Evolutionary conservation across 2,888 invertebrate species (phyloP), one percentile per base, ranked within the genome.

Genomic region (Mesoligia furuncula): DNA sequence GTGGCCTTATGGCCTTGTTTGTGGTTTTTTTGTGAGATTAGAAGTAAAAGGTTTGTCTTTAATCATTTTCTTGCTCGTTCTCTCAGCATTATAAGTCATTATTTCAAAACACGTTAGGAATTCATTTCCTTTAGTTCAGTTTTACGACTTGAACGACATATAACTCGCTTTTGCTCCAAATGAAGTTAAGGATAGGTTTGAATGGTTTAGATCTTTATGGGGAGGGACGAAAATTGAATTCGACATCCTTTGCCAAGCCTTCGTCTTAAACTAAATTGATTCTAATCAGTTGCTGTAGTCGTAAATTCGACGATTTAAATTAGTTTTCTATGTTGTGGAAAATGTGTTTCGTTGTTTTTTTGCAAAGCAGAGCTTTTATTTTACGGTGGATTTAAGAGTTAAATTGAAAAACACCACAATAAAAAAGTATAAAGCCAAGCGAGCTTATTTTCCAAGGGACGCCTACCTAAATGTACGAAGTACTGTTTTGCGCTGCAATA

Each of bases 121-220:
- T 75, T 77, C 15, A 77, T 77, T 77, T 82, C 77, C 77, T 77
- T 65, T 27, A 48, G 9, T 67, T 13, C 24, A 77, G 54, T 67
- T 80, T 80, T 59, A 80, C 42, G 77, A 64, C 68, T 20, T 42
- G 20, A 66, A 31, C 27, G 36, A 57, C 66, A 48, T 62, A 8
- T 24, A 70, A 69, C n/a, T 48, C 15, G 62, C 15, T 39, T 65
- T 68, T 61, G 27, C 45, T 45, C 20, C 13, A 9, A 36, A 54
- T 15, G 20, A 61, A 54, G 24, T 57, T 64, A 59, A 64, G 11
- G 48, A 42, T 48, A 11, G 57, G 57, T 66, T 80, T n/a, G 17
- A 20, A 75, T 59, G 45, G 42, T 11, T 69, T 66, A 51, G 17
- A 68, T 42, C 42, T 67, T n/a, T 54, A 48, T 11, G 59, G 31